Percentiles rank a stretch among this genome's conserved stretches.
These are phyloP conservation scores for Diploptera punctata DNA, from an alignment of 2,888 invertebrate species.

Conservation along the genomic window DNA sequence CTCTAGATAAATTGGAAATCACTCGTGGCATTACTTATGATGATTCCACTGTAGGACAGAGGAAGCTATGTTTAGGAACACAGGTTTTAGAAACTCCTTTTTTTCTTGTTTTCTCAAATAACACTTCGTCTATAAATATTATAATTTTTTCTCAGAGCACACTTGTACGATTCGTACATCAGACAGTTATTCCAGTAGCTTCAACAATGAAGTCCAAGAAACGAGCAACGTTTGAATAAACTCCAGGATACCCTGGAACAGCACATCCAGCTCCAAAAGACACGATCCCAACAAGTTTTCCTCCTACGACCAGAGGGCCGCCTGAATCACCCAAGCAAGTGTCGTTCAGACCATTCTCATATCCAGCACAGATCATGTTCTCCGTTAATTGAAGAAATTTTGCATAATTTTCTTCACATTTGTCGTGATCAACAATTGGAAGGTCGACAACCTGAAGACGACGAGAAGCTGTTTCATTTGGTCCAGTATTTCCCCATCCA, in stretches of 20 bases:
- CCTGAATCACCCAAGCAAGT: constrained; percentile 61
- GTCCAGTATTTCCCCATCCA: constrained; percentile 50
- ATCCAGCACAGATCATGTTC: constrained; percentile 64
- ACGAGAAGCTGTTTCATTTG: constrained; percentile 46
- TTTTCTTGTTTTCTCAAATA: too few species aligned
- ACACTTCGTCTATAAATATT: too few species aligned
- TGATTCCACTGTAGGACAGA: too few species aligned
- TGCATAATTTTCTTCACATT: constrained; percentile 48
- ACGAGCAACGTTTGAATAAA: constrained; percentile 38
- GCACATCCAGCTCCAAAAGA: constrained; percentile 55
- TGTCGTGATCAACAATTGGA: constrained; percentile 48
- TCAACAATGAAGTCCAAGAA: not conserved
- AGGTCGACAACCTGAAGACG: constrained; percentile 49
- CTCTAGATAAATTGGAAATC: too few species aligned
- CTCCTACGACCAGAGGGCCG: constrained; percentile 50
- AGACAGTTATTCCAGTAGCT: too few species aligned
- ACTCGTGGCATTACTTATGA: too few species aligned
- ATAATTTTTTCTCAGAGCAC: too few species aligned
- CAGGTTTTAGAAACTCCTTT: too few species aligned
- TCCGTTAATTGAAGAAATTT: constrained; percentile 45
- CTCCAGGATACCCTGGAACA: constrained; percentile 44
- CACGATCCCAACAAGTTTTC: constrained; percentile 51
- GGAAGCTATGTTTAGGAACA: too few species aligned
- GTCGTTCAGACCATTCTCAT: constrained; percentile 56
- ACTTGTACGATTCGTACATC: too few species aligned